Evolutionary conservation across 2,797 vertebrate genomes (phyloP).

Genomic region (Hemitrygon akajei): DNA sequence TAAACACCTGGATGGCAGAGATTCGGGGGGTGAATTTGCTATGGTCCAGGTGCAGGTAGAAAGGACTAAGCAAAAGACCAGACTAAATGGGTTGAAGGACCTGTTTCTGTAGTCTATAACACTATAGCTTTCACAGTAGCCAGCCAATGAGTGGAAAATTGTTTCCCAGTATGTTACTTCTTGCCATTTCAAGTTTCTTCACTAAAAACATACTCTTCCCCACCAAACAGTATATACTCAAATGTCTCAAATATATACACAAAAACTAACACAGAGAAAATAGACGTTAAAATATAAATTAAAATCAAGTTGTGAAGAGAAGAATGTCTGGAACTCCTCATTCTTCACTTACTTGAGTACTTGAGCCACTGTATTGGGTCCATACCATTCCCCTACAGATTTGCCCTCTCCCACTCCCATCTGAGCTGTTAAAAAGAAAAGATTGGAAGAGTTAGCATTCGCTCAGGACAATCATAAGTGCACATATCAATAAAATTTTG

Average conservation of each 20-base stretch:
- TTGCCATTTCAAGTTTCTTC: neutral
- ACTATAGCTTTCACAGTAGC: neutral
- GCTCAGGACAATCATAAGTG: neutral
- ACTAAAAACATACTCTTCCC: neutral
- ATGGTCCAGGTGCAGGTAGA: no score
- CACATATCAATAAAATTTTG: neutral
- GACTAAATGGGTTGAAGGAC: no score
- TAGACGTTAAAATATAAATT: neutral
- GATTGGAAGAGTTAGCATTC: neutral
- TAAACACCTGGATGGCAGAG: no score
- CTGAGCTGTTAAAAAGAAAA: conserved; percentile 62
- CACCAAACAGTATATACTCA: neutral
- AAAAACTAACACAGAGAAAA: neutral
- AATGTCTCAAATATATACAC: neutral
- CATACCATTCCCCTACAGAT: conserved; percentile 80
- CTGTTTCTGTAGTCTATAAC: no score
- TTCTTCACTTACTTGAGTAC: conserved; percentile 71
- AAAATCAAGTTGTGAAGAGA: neutral
- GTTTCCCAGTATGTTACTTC: neutral
- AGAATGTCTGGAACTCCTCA: neutral
- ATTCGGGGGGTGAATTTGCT: no score
- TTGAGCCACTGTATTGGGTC: conserved; percentile 81
- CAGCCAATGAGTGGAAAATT: neutral
- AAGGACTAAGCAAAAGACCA: no score
- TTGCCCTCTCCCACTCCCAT: conserved; percentile 84